Conservation (phyloP, 2,888 invertebrate genomes). For the Phaonia tiefii region DNA sequence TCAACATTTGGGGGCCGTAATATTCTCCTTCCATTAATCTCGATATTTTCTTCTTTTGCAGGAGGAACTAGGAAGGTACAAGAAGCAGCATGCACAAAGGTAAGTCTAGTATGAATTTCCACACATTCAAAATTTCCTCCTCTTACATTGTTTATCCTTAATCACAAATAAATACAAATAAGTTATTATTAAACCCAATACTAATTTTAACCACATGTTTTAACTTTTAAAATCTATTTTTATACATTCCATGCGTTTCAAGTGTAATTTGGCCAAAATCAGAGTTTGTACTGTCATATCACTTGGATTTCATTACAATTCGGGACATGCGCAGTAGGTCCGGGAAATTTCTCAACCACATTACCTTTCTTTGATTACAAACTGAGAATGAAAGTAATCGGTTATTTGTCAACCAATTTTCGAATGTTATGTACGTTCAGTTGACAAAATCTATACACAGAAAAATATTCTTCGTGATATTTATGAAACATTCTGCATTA, state of each 20-base stretch:
- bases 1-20: constrained; percentile 85
- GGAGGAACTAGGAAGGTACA: not conserved
- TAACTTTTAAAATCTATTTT: not conserved
- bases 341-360: not conserved
- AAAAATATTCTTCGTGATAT: too few relatives aligned
- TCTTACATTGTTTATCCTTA: constrained; percentile 43
- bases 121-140: not conserved
- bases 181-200: constrained; percentile 38
- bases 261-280: not conserved
- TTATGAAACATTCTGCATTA: too few relatives aligned
- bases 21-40: not conserved
- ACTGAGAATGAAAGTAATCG: too few relatives aligned
- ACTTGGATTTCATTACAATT: not conserved
- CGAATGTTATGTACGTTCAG: too few relatives aligned
- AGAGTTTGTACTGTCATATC: not conserved
- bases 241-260: not conserved
- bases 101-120: not conserved
- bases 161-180: constrained; percentile 48
- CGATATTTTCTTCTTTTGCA: constrained; percentile 23
- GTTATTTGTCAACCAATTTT: too few relatives aligned
- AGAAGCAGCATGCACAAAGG: not conserved
- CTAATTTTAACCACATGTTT: constrained; percentile 49
- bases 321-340: constrained; percentile 10
- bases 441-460: too few relatives aligned
- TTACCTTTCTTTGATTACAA: not conserved